Evolutionary conservation across 2,113 vertebrate species (phyloP), one percentile per base, ranked within the genome.

Genomic region (Callopanchax toddi): DNA sequence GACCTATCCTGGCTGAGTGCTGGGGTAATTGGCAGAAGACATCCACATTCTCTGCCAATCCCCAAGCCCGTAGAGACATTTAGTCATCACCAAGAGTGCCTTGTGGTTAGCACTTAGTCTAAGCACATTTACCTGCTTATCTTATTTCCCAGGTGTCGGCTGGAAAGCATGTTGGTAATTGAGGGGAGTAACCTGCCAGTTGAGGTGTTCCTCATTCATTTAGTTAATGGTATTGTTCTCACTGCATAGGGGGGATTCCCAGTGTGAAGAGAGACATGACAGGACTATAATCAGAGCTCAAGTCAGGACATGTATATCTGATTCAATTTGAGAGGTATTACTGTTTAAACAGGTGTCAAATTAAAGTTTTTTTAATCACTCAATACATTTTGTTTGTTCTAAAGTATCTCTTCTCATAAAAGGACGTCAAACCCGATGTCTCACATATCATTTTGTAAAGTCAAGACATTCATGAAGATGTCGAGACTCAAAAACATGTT

Each of bases 41-140:
- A 44, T 64, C 25, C 37, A 17, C 51, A 22, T 34, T 46, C 1
- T 0, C 55, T 89, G 90, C 86, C 90, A 92, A 81, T 40, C 63
- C 62, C 62, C 48, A 60, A 77, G 72, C 82, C 71, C 62, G 60
- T 52, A 61, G 69, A 34, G 63, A 57, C 52, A 69, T 81, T 81
- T 76, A 74, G 69, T 81, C 82, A 77, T 88, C 78, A 81, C 82
- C 65, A 65, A 53, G 72, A 85, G 76, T 70, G 75, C 60, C 78
- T 87, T 77, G 72, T 85, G 82, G 79, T 89, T 83, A 81, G 78
- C 83, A 74, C 80, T 82, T 75, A 79, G 80, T 67, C 74, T 63
- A 61, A 82, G 81, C 79, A 81, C 69, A 74, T 84, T 87, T 83
- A 86, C 73, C 77, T 82, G 76, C 76, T 87, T 84, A 88, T 87